Conservation (phyloP, 2,888 invertebrate species). For the Pyrrhia umbra region DNA sequence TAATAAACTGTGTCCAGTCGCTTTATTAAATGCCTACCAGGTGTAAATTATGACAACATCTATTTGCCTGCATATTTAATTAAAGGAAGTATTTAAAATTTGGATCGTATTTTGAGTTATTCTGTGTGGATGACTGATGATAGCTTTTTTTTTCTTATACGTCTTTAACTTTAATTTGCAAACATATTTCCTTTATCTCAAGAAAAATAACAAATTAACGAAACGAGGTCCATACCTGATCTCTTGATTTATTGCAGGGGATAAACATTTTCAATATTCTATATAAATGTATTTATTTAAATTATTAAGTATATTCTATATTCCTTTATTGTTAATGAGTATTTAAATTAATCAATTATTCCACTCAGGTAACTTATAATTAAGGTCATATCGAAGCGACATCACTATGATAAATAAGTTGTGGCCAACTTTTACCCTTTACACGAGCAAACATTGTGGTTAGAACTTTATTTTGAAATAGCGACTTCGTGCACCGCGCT, state of each 20-base stretch:
- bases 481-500: slow-evolving; percentile 51
- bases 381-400: slow-evolving; percentile 54
- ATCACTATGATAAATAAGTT: no score
- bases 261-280: no score
- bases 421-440: slow-evolving; percentile 51
- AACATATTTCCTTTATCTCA: no score
- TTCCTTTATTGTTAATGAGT: no score
- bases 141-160: neutral
- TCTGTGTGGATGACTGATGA: neutral
- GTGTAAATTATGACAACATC: slow-evolving; percentile 30
- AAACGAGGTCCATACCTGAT: neutral
- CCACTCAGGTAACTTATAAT: slow-evolving; percentile 53
- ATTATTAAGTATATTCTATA: no score
- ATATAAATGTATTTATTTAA: no score
- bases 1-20: slow-evolving; percentile 48
- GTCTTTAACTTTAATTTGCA: neutral
- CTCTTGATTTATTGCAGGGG: no score
- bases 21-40: slow-evolving; percentile 40
- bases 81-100: slow-evolving; percentile 12
- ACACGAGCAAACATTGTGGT: slow-evolving; percentile 50
- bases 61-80: slow-evolving; percentile 21
- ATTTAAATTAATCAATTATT: slow-evolving; percentile 47
- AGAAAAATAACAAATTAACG: no score
- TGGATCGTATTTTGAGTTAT: slow-evolving; percentile 14
- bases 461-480: slow-evolving; percentile 56